Conservation (phyloP, 2,113 vertebrate genomes). For the Nymphicus hollandicus region DNA sequence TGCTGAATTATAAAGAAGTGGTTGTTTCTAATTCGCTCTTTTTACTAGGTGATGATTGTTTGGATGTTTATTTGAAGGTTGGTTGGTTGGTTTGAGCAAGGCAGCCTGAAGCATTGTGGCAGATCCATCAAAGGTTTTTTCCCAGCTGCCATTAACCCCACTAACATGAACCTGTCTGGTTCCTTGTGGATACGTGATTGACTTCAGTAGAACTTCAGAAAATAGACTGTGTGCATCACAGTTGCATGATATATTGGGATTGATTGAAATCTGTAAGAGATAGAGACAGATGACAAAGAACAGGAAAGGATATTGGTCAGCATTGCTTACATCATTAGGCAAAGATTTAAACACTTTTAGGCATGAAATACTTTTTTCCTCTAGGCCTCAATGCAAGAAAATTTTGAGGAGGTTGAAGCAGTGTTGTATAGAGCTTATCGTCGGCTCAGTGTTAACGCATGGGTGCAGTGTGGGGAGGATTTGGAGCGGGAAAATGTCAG, state of each 20-base stretch:
- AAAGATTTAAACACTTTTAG: neutral
- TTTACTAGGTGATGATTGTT: constrained; percentile 38
- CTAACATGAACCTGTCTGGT: neutral
- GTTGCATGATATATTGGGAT: neutral
- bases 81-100: neutral
- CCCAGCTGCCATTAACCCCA: neutral
- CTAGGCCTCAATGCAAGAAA: neutral
- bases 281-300: neutral
- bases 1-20: neutral
- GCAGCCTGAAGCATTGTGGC: constrained; percentile 1
- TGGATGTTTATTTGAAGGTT: neutral
- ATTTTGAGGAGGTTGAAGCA: neutral
- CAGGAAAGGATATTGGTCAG: neutral
- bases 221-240: neutral
- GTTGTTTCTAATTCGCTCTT: neutral
- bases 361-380: neutral
- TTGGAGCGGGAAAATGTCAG: neutral
- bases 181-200: neutral
- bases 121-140: neutral
- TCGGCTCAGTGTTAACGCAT: neutral
- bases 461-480: neutral
- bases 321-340: neutral
- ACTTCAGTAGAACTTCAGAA: neutral
- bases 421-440: neutral
- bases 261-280: neutral